Conservation (phyloP, 2,113 vertebrate genomes). For the Neogobius melanostomus region DNA sequence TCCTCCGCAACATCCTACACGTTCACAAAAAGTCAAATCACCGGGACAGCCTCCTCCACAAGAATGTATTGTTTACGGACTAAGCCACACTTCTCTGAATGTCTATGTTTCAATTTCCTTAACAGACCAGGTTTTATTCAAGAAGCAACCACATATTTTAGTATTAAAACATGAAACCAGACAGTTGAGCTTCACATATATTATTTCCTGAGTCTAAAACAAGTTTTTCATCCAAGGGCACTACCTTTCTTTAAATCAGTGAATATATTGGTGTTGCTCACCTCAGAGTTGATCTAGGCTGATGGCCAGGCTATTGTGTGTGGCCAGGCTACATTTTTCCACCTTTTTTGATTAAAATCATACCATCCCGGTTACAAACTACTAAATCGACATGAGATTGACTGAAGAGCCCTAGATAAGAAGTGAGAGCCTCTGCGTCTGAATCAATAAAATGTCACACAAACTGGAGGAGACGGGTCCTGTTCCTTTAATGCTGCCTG, state of each 20-base stretch:
- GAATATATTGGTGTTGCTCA: too few relatives aligned
- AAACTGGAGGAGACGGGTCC: slow-evolving; percentile 15
- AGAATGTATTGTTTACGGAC: slow-evolving; percentile 1
- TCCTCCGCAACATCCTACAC: not conserved
- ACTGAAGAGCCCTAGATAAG: slow-evolving; percentile 26
- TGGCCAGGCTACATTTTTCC: slow-evolving; percentile 12
- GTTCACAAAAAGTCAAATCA: not conserved
- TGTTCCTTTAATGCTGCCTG: slow-evolving; percentile 15
- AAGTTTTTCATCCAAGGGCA: too few relatives aligned
- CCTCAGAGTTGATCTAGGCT: too few relatives aligned
- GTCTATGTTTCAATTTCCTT: too few relatives aligned
- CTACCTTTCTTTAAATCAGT: too few relatives aligned
- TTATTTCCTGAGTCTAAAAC: too few relatives aligned
- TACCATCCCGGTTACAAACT: not conserved
- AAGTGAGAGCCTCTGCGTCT: slow-evolving; percentile 13
- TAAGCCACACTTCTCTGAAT: slow-evolving; percentile 3
- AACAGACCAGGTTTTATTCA: too few relatives aligned
- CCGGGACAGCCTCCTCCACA: not conserved
- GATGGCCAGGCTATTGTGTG: too few relatives aligned
- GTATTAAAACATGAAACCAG: too few relatives aligned
- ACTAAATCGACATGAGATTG: slow-evolving; percentile 7
- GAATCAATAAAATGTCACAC: slow-evolving; percentile 20
- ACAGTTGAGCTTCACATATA: too few relatives aligned
- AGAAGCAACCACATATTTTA: too few relatives aligned
- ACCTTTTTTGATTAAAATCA: slow-evolving; percentile 16